Evolutionary conservation across 2,113 vertebrate species (phyloP).

Genomic region (Salvelinus namaycush): DNA sequence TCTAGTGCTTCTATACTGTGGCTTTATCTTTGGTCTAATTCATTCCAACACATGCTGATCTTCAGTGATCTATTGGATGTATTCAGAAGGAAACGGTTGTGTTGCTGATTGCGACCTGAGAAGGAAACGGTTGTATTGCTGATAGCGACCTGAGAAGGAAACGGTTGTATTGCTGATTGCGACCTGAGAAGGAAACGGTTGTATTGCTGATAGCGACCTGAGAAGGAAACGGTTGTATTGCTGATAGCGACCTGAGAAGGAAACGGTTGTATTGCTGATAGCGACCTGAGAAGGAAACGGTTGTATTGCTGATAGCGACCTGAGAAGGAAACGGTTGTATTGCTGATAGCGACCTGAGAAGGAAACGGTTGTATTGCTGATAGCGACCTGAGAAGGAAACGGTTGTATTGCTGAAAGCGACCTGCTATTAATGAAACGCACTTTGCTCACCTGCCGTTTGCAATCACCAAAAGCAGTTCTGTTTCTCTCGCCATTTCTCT

Average conservation of each 20-base stretch:
- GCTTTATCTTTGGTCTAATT: not conserved
- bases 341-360: not conserved
- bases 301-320: not conserved
- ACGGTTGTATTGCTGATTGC: not conserved
- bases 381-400: not conserved
- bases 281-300: not conserved
- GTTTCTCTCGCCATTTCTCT: constrained; percentile 16
- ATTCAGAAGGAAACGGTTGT: not conserved
- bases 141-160: not conserved
- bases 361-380: not conserved
- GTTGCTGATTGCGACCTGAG: not conserved
- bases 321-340: not conserved
- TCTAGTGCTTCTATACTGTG: too few species aligned
- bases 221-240: not conserved
- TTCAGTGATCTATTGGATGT: not conserved
- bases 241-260: not conserved
- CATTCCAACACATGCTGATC: not conserved
- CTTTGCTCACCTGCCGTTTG: not conserved
- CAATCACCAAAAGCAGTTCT: not conserved
- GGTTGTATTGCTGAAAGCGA: too few species aligned
- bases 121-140: not conserved
- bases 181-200: not conserved
- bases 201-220: not conserved
- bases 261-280: not conserved
- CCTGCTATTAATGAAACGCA: not conserved